Conservation (phyloP, 1,140 invertebrate species). For the Paracyclopina nana region DNA sequence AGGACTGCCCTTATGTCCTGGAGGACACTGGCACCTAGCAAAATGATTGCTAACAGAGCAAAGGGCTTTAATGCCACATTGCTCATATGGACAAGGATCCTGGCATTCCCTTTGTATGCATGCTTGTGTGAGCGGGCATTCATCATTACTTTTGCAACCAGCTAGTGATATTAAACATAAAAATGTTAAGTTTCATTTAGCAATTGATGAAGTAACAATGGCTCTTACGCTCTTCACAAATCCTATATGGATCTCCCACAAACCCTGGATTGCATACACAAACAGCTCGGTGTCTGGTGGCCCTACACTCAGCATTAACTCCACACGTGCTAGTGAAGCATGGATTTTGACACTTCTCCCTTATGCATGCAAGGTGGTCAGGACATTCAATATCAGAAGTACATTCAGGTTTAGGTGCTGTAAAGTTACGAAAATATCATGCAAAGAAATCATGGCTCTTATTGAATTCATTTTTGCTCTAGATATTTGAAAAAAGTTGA, state of each 20-base stretch:
- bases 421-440: background rate
- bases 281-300: conserved; percentile 42
- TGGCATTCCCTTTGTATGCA: conserved; percentile 23
- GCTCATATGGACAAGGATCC: conserved; percentile 24
- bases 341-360: conserved; percentile 51
- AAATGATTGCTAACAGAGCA: conserved; percentile 46
- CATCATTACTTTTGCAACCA: conserved; percentile 42
- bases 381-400: conserved; percentile 22
- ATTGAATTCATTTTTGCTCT: too few relatives aligned
- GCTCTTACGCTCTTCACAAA: conserved; percentile 42
- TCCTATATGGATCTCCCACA: conserved; percentile 26
- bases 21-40: conserved; percentile 49
- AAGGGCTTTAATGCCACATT: conserved; percentile 54
- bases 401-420: conserved; percentile 21
- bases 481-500: background rate
- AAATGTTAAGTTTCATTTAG: too few relatives aligned
- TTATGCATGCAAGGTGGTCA: conserved; percentile 34
- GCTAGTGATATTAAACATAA: too few relatives aligned
- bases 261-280: conserved; percentile 25
- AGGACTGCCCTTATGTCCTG: conserved; percentile 55
- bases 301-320: conserved; percentile 54
- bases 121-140: conserved; percentile 22
- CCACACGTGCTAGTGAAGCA: conserved; percentile 57
- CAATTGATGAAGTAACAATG: too few relatives aligned
- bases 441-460: too few relatives aligned